These are phyloP conservation scores for Pangasianodon gigas DNA, from an alignment of 2,113 vertebrate species.

Conservation along the genomic window DNA sequence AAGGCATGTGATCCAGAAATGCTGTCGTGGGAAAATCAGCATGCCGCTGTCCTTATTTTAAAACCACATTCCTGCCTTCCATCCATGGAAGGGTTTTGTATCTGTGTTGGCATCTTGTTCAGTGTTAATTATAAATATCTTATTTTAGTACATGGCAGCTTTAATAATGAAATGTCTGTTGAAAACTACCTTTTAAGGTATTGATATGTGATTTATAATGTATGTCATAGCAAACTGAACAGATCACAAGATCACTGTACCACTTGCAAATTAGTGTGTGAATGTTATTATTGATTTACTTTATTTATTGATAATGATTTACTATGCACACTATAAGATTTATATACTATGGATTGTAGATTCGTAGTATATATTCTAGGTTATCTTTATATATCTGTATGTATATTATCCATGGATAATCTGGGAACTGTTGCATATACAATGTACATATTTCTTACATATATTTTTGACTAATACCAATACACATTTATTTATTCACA, in stretches of 20 bases:
- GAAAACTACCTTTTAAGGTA: background rate
- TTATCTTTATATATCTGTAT: too few species aligned
- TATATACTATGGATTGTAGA: too few species aligned
- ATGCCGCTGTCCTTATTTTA: constrained; percentile 9
- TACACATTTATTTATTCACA: too few species aligned
- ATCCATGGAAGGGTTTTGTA: background rate
- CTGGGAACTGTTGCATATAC: too few species aligned
- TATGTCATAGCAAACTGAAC: background rate
- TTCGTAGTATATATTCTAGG: too few species aligned
- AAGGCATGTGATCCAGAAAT: background rate
- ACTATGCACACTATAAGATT: too few species aligned
- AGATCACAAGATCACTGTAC: background rate
- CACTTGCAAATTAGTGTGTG: background rate
- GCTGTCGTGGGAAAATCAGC: background rate
- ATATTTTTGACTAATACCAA: too few species aligned
- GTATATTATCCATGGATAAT: too few species aligned
- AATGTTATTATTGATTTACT: too few species aligned
- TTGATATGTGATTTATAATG: background rate
- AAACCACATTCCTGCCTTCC: background rate
- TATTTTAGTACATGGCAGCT: background rate
- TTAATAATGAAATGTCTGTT: background rate
- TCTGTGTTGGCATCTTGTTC: background rate
- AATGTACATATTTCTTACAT: too few species aligned
- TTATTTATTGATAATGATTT: too few species aligned
- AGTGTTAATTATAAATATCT: background rate